These are phyloP conservation scores for Leptopilina boulardi DNA, from an alignment of 1,140 invertebrate species.

Conservation along the genomic window DNA sequence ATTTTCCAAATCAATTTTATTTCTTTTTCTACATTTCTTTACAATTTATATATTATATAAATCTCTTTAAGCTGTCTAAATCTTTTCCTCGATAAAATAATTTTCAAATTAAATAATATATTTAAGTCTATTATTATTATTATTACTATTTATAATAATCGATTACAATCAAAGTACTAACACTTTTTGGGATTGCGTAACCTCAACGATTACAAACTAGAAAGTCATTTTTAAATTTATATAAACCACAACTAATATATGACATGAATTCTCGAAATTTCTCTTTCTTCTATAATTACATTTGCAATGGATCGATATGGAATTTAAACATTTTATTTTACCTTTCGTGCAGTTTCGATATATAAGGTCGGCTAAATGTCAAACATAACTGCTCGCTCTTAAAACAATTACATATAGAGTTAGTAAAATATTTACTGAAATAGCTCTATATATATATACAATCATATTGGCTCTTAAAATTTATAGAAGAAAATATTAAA, in stretches of 20 bases:
- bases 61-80: no score
- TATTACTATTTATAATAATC: no score
- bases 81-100: no score
- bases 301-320: background rate
- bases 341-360: slow-evolving; percentile 17
- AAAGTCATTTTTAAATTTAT: no score
- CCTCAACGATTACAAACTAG: no score
- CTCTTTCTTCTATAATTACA: slow-evolving; percentile 15
- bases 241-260: background rate
- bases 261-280: background rate
- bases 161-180: no score
- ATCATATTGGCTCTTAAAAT: no score
- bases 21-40: background rate
- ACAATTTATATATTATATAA: background rate
- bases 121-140: no score
- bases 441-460: no score
- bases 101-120: no score
- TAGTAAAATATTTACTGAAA: background rate
- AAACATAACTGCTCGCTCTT: background rate
- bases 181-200: no score
- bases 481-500: no score
- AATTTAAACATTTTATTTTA: slow-evolving; percentile 12
- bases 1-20: background rate
- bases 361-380: slow-evolving; percentile 6
- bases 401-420: background rate